Percentiles rank a stretch among this genome's conserved stretches.
These are phyloP conservation scores for Malaclemys terrapin DNA, from an alignment of 2,113 vertebrate genomes.

Conservation along the genomic window DNA sequence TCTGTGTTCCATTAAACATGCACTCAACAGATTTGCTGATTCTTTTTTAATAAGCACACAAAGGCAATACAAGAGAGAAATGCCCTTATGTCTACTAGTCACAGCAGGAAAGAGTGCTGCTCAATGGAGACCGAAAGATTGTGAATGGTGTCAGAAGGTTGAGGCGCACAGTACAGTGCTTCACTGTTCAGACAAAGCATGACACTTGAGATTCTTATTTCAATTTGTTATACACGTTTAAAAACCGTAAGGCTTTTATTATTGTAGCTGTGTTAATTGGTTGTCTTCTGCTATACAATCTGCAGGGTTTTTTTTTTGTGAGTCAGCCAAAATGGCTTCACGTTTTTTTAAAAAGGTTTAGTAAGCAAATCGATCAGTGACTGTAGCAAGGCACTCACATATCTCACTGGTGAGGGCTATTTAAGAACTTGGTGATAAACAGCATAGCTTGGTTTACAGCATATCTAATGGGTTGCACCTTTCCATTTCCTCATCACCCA, in stretches of 20 bases:
- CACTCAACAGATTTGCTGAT: constrained; percentile 78
- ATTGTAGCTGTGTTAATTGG: background rate
- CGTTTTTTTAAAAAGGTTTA: constrained; percentile 23
- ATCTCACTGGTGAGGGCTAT: background rate
- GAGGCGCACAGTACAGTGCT: background rate
- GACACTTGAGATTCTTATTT: background rate
- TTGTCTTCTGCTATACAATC: background rate
- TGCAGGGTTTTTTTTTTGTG: background rate
- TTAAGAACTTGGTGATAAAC: background rate
- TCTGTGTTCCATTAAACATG: constrained; percentile 82
- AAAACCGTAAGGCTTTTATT: background rate
- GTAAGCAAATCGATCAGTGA: background rate
- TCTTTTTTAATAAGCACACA: constrained; percentile 80
- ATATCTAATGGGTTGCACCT: constrained; percentile 18
- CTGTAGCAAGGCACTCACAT: background rate
- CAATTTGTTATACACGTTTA: background rate
- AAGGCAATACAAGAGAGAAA: constrained; percentile 73
- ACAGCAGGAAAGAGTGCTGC: constrained; percentile 62
- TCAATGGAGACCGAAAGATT: constrained; percentile 54
- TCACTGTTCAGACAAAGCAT: background rate
- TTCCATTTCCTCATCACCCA: background rate
- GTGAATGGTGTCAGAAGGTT: constrained; percentile 15
- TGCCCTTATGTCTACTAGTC: constrained; percentile 70
- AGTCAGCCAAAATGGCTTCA: background rate
- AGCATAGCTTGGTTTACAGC: background rate